These are phyloP conservation scores for Panonychus citri DNA, from an alignment of 1,140 invertebrate species.

Conservation along the genomic window DNA sequence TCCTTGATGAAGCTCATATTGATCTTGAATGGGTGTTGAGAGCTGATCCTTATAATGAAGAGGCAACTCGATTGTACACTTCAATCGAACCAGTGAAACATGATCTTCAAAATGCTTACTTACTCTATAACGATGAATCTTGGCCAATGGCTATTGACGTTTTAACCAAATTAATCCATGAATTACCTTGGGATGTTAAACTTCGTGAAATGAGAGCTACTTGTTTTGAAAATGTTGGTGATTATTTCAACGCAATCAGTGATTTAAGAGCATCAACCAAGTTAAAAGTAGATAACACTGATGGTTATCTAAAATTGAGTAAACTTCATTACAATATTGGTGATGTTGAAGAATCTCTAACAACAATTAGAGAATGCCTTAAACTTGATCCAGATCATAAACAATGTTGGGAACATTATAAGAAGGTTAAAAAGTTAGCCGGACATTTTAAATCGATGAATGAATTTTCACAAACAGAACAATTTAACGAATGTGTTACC, in stretches of 20 bases:
- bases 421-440: constrained; percentile 84
- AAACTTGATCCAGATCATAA: constrained; percentile 96
- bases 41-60: constrained; percentile 46
- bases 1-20: constrained; percentile 49
- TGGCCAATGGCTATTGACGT: constrained; percentile 41
- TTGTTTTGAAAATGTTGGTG: constrained; percentile 50
- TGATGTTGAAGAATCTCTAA: constrained; percentile 67
- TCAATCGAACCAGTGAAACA: constrained; percentile 38
- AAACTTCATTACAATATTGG: constrained; percentile 66
- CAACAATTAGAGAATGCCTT: constrained; percentile 85
- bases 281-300: constrained; percentile 68
- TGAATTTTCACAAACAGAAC: constrained; percentile 35
- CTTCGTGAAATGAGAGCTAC: constrained; percentile 64
- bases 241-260: constrained; percentile 60
- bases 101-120: constrained; percentile 39
- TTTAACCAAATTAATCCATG: constrained; percentile 36
- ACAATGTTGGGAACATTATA: constrained; percentile 85
- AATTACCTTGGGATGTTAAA: constrained; percentile 61
- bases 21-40: constrained; percentile 55
- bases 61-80: constrained; percentile 40
- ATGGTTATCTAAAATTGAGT: constrained; percentile 59
- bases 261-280: constrained; percentile 77
- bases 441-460: constrained; percentile 56
- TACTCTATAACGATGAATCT: constrained; percentile 38
- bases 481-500: constrained; percentile 49